phyloP scores from a whole-genome alignment of 2,797 vertebrate genomes.

The Mus caroli region DNA sequence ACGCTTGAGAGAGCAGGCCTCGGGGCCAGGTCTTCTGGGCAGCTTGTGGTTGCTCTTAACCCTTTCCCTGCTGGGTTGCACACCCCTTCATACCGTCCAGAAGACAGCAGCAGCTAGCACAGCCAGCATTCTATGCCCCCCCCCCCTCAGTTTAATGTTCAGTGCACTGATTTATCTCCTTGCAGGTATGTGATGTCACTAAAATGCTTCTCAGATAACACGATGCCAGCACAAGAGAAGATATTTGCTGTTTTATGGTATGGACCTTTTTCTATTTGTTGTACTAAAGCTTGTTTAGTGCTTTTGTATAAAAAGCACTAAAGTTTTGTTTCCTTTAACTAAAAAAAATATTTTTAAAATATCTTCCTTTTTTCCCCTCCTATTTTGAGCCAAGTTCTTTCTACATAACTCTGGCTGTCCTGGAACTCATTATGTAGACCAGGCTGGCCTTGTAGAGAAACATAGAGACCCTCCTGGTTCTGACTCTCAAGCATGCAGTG shows the following conservation, averaged over 20 bases:
- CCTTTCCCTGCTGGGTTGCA: not conserved
- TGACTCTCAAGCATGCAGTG: not conserved
- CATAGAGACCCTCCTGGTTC: not conserved
- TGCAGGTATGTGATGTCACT: constrained; percentile 93
- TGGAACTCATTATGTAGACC: not conserved
- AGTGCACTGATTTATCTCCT: constrained; percentile 50
- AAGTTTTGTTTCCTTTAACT: not conserved
- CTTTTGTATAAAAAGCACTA: not conserved
- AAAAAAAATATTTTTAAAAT: constrained; percentile 35
- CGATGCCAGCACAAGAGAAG: constrained; percentile 90
- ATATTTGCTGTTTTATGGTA: constrained; percentile 95
- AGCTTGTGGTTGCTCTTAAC: not conserved
- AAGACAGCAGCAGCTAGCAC: not conserved
- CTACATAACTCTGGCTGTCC: not conserved
- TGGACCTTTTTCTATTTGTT: constrained; percentile 71
- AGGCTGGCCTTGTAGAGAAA: not conserved
- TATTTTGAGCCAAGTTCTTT: not conserved
- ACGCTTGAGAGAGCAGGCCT: not conserved
- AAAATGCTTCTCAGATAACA: constrained; percentile 91
- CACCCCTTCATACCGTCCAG: not conserved
- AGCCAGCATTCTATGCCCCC: not conserved
- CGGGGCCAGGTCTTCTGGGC: not conserved
- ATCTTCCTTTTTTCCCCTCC: not conserved
- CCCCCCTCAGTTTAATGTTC: not conserved
- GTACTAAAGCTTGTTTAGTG: not conserved